Conservation (phyloP, 2,797 vertebrate species). For the Gobio occitaniae region DNA sequence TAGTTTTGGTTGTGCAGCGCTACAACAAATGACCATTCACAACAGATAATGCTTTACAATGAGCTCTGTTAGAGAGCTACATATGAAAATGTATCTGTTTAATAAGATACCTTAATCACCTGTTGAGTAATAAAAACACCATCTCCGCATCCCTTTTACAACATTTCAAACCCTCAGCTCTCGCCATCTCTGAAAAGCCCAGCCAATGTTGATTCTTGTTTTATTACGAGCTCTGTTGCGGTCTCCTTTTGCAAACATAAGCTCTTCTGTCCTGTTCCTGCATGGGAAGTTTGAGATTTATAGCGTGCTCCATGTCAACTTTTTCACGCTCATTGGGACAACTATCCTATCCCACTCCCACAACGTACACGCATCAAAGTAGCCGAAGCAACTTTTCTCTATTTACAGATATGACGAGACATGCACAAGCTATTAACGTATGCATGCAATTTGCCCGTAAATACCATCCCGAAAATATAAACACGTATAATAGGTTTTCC, state of each 20-base stretch:
- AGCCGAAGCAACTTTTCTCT: background rate
- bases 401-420: background rate
- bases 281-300: background rate
- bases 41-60: background rate
- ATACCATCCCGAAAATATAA: background rate
- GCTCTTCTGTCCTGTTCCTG: too few species aligned
- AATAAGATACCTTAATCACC: too few species aligned
- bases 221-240: too few species aligned
- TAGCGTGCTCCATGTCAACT: background rate
- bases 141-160: too few species aligned
- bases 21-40: background rate
- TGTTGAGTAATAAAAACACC: too few species aligned
- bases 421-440: background rate
- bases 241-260: too few species aligned
- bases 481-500: background rate
- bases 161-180: too few species aligned
- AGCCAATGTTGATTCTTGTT: too few species aligned
- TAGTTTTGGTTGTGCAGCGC: background rate
- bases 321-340: background rate
- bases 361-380: background rate
- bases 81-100: too few species aligned
- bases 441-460: background rate
- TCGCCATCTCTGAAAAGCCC: too few species aligned
- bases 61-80: too few species aligned
- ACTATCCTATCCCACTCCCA: background rate